A percentile compares a stretch with the other conserved stretches of the same genome.
Evolutionary conservation across 37 sponge, comb jelly and placozoan species (phyloP).

Genomic region (Chondrosia reniformis): DNA sequence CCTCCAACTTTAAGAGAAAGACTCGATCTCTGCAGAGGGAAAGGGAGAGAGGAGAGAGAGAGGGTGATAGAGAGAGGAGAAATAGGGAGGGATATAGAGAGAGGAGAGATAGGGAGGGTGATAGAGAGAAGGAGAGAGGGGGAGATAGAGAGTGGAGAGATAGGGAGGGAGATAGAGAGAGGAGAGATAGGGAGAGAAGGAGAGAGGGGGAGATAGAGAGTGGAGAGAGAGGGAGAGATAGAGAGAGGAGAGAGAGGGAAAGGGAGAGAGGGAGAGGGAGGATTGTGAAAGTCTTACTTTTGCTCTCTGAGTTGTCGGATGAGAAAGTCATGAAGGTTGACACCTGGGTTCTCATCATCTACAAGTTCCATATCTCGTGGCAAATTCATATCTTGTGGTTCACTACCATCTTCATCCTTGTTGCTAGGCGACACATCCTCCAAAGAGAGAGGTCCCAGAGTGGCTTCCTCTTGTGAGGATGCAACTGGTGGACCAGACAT

Average conservation of each 20-base stretch:
- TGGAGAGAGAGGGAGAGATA: too few relatives aligned
- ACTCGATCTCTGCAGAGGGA: constrained; percentile 35
- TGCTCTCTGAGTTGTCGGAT: constrained; percentile 60
- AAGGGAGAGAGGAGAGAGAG: not conserved
- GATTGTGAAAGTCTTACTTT: constrained; percentile 20
- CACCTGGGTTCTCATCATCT: constrained; percentile 79
- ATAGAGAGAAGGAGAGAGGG: too few relatives aligned
- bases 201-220: too few relatives aligned
- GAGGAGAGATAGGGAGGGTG: not conserved
- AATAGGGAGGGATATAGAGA: not conserved
- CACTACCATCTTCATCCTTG: not conserved
- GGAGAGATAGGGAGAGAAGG: not conserved
- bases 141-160: constrained; percentile 38
- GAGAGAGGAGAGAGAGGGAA: too few relatives aligned
- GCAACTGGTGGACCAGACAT: not conserved
- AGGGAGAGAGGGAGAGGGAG: constrained; percentile 7
- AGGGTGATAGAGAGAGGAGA: not conserved
- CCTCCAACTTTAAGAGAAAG: constrained; percentile 64
- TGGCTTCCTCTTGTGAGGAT: not conserved
- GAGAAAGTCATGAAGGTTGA: constrained; percentile 80
- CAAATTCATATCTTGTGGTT: not conserved
- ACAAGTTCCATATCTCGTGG: not conserved
- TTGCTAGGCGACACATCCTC: not conserved
- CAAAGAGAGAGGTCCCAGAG: not conserved
- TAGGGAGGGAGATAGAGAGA: not conserved